Conservation (phyloP, 2,113 vertebrate genomes). For the Aix galericulata region DNA sequence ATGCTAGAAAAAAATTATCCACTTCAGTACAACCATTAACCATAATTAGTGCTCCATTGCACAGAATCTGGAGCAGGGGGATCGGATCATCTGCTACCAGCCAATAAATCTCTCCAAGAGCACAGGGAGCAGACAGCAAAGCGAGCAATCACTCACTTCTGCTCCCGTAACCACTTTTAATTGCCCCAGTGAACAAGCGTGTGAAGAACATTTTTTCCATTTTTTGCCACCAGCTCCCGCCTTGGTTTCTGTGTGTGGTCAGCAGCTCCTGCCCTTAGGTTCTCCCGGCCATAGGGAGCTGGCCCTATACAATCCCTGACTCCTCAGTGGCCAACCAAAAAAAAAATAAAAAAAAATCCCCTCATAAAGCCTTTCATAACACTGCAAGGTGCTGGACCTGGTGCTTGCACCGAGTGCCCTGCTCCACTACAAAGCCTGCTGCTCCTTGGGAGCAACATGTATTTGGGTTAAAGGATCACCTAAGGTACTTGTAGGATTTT, state of each 20-base stretch:
- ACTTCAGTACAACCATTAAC: conserved; percentile 49
- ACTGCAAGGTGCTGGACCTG: accelerated
- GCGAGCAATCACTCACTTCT: conserved; percentile 20
- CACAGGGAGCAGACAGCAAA: conserved; percentile 22
- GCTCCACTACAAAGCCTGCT: neutral
- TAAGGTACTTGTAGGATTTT: neutral
- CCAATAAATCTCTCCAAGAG: conserved; percentile 33
- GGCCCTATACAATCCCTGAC: neutral
- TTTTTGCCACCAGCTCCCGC: neutral
- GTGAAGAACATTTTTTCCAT: neutral
- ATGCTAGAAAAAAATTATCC: neutral
- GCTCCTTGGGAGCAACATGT: neutral
- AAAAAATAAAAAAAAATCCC: neutral
- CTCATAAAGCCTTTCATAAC: neutral
- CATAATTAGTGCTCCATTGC: conserved; percentile 38
- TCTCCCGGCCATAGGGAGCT: neutral
- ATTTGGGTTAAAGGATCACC: neutral
- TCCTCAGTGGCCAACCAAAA: neutral
- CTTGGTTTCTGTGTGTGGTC: neutral
- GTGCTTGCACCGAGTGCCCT: accelerated
- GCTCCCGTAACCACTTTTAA: neutral
- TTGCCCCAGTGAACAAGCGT: neutral
- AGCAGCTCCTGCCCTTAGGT: neutral
- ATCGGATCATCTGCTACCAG: conserved; percentile 40
- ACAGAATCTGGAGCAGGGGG: neutral